Evolutionary conservation across 2,888 invertebrate genomes (phyloP), one percentile per base, ranked within the genome.

Genomic region (Caenorhabditis wallacei): DNA sequence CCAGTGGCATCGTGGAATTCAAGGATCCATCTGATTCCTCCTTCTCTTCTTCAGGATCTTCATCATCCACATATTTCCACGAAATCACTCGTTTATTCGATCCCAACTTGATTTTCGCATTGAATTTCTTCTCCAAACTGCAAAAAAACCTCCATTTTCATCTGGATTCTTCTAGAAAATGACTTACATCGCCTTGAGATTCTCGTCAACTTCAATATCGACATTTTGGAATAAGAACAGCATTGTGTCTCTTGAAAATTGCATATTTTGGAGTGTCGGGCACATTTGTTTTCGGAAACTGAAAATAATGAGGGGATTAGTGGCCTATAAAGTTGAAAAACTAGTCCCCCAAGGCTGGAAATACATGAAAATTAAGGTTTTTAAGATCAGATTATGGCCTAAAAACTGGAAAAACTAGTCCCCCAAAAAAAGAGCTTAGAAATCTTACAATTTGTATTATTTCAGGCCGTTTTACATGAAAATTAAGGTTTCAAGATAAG

Each of bases 261-360:
- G 20, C 68, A 69, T 68, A 3, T 59, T 51, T 13, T 76, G 61
- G 16, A 76, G 76, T 0, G 10, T 46, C 11, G 59, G 37, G 22
- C 59, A 53, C 76, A 76, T 76, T n/a, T 57, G 51, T 13, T 76
- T 76, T 37, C 76, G 76, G 26, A 68, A 76, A 13, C 75, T 75
- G 68, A 0, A 66, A 75, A 40, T 46, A 20, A 20, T 1, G 22
- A 40, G 24, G 43, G n/a, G n/a, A n/a, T n/a, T n/a, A n/a, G n/a
- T n/a, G n/a, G n/a, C n/a, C n/a, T n/a, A n/a, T n/a, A n/a, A n/a
- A n/a, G n/a, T n/a, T n/a, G n/a, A n/a, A n/a, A n/a, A n/a, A n/a
- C n/a, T n/a, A n/a, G n/a, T n/a, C n/a, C n/a, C n/a, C n/a, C n/a
- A n/a, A n/a, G n/a, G n/a, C n/a, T n/a, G n/a, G n/a, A n/a, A n/a